Evolutionary conservation across 1,140 invertebrate species (phyloP).

Genomic region (Dreissena rostriformis): DNA sequence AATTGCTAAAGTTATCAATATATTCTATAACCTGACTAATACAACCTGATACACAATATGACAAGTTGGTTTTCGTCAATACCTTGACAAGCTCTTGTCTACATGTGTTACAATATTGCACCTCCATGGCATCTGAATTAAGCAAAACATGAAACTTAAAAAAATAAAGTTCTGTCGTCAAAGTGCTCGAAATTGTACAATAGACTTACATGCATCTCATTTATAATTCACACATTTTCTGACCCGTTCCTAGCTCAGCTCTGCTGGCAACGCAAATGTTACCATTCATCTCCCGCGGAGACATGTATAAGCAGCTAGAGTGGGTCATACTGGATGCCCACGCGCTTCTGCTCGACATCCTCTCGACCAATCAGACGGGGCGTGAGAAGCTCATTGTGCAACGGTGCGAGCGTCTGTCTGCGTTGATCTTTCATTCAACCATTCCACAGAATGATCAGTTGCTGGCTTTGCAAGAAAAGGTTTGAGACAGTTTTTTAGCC

Average conservation of each 20-base stretch:
- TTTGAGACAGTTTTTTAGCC: slow-evolving; percentile 20
- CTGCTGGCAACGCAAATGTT: slow-evolving; percentile 74
- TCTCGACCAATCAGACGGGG: slow-evolving; percentile 56
- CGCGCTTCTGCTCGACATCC: slow-evolving; percentile 70
- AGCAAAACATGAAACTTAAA: too few relatives aligned
- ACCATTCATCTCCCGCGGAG: slow-evolving; percentile 72
- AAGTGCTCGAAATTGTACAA: too few relatives aligned
- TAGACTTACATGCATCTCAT: too few relatives aligned
- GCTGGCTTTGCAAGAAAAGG: slow-evolving; percentile 76
- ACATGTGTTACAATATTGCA: too few relatives aligned
- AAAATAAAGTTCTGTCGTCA: too few relatives aligned
- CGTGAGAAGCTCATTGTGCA: slow-evolving; percentile 72
- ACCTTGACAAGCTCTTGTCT: too few relatives aligned
- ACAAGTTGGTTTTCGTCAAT: too few relatives aligned
- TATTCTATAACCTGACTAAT: too few relatives aligned
- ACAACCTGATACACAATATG: too few relatives aligned
- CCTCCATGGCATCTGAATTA: too few relatives aligned
- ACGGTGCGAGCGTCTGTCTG: slow-evolving; percentile 76
- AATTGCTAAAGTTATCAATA: too few relatives aligned
- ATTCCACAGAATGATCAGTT: slow-evolving; percentile 75
- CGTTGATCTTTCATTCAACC: slow-evolving; percentile 75
- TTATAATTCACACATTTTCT: too few relatives aligned
- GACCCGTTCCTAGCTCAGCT: slow-evolving; percentile 68
- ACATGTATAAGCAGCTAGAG: slow-evolving; percentile 78
- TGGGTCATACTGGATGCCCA: slow-evolving; percentile 79